Percentiles rank a stretch among this genome's conserved stretches.
Evolutionary conservation across 2,888 invertebrate genomes (phyloP).

Genomic region (Eupithecia insigniata): DNA sequence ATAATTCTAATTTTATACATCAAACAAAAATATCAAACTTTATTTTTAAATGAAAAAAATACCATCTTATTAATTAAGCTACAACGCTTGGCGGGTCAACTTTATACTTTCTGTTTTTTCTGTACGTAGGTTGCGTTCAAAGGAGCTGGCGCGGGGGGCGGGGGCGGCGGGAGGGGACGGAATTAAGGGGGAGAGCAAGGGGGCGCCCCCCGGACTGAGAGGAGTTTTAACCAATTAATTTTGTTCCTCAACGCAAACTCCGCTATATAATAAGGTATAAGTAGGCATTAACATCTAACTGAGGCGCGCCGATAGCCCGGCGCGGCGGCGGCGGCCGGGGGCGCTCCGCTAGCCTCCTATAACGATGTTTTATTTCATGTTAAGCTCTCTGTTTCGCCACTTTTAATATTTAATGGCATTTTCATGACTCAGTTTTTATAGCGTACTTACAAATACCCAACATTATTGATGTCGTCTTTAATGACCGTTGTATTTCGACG

Average conservation of each 20-base stretch:
- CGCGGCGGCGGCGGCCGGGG: conserved; percentile 64
- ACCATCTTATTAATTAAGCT: conserved; percentile 74
- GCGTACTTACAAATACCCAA: conserved; percentile 79
- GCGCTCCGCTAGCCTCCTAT: background rate
- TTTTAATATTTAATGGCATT: conserved; percentile 84
- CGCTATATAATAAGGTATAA: conserved; percentile 85
- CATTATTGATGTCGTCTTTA: conserved; percentile 76
- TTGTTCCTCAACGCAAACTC: conserved; percentile 85
- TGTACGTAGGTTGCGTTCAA: conserved; percentile 85
- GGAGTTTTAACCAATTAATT: conserved; percentile 86
- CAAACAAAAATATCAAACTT: background rate
- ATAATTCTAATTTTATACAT: too few species aligned
- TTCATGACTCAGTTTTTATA: conserved; percentile 83
- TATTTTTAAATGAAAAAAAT: conserved; percentile 18
- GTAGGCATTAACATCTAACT: conserved; percentile 77
- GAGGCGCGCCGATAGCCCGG: conserved; percentile 82
- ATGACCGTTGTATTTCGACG: conserved; percentile 45
- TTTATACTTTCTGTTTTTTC: conserved; percentile 85
- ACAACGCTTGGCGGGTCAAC: conserved; percentile 72
- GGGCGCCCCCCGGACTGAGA: conserved; percentile 84
- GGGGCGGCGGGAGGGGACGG: conserved; percentile 63
- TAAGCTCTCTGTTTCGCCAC: conserved; percentile 84
- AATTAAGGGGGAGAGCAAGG: conserved; percentile 78
- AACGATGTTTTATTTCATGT: conserved; percentile 84
- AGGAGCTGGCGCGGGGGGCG: conserved; percentile 74